phyloP scores from a whole-genome alignment of 2,113 vertebrate genomes.

The Tapirus terrestris region DNA sequence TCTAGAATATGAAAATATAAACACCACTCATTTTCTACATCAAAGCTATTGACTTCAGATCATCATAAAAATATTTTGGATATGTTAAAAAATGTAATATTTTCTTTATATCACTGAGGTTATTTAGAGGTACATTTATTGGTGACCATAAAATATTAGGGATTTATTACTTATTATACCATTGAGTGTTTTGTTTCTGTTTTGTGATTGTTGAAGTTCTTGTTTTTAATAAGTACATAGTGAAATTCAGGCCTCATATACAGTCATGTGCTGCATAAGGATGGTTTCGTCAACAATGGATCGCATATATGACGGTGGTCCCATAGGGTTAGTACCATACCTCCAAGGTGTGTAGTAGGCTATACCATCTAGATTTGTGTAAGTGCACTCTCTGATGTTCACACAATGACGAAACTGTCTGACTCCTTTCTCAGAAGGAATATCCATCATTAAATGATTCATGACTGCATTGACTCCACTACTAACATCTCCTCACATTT shows the following conservation, averaged over 20 bases:
- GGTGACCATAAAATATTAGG: not conserved
- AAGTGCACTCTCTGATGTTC: no score
- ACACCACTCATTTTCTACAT: not conserved
- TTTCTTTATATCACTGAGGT: not conserved
- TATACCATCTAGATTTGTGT: no score
- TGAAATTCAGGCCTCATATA: not conserved
- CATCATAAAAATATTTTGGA: not conserved
- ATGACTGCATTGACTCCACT: not conserved
- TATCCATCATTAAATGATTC: no score
- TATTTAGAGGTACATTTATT: not conserved
- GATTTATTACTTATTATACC: not conserved
- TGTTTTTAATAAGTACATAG: not conserved
- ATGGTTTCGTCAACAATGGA: no score
- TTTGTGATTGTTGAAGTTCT: not conserved
- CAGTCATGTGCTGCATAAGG: no score
- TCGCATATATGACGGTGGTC: no score
- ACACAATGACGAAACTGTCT: no score
- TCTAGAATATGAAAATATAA: not conserved
- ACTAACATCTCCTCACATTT: not conserved
- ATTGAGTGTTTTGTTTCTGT: not conserved
- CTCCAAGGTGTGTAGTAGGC: no score
- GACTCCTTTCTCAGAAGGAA: no score
- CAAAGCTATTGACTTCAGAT: not conserved
- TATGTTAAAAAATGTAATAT: not conserved
- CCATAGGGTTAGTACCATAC: no score